These are phyloP conservation scores for Falcunculus frontatus DNA, from an alignment of 2,113 vertebrate genomes.

Conservation along the genomic window DNA sequence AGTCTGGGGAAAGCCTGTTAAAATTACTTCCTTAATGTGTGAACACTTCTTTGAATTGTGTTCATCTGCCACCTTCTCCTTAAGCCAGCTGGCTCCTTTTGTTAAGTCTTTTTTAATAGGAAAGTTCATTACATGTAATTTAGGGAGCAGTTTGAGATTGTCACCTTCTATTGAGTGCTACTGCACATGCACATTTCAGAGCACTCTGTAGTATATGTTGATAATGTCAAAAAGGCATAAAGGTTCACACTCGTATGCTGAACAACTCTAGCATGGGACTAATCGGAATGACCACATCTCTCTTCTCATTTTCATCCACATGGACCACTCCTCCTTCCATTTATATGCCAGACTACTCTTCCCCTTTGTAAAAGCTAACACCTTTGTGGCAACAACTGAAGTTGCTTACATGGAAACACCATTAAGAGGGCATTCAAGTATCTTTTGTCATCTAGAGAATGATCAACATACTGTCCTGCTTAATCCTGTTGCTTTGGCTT, in stretches of 20 bases:
- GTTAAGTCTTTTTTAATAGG: constrained; percentile 37
- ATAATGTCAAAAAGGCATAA: not conserved
- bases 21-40: constrained; percentile 65
- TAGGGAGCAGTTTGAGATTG: not conserved
- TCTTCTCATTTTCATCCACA: not conserved
- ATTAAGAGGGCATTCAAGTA: not conserved
- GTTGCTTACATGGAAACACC: not conserved
- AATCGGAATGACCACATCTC: not conserved
- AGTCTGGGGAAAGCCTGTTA: constrained; percentile 67
- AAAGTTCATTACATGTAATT: constrained; percentile 33
- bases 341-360: not conserved
- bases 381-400: not conserved
- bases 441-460: not conserved
- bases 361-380: not conserved
- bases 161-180: not conserved
- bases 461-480: not conserved
- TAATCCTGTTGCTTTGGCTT: not conserved
- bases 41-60: constrained; percentile 58
- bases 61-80: constrained; percentile 47
- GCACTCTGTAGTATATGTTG: not conserved
- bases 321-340: not conserved
- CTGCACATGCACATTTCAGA: not conserved
- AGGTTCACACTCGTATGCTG: not conserved
- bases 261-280: not conserved
- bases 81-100: constrained; percentile 50